Percentiles rank a stretch among this genome's conserved stretches.
Conservation (phyloP, 2,797 vertebrate species). For the Thripadectes ignobilis region DNA sequence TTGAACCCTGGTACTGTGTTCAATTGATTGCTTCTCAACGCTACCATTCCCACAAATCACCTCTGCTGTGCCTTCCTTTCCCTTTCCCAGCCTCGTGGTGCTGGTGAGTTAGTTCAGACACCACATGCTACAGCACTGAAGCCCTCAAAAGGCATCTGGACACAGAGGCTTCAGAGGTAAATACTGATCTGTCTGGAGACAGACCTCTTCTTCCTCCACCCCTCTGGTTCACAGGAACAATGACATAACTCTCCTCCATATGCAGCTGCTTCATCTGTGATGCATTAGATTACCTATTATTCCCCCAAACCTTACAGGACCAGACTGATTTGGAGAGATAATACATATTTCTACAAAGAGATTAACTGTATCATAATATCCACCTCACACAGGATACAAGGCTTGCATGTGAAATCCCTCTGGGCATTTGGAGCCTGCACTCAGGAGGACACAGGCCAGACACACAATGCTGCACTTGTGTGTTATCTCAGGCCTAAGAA, state of each 20-base stretch:
- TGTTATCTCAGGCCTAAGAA: neutral
- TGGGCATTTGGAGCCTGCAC: neutral
- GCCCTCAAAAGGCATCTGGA: neutral
- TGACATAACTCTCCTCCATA: neutral
- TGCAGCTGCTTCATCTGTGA: constrained; percentile 13
- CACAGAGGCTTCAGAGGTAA: neutral
- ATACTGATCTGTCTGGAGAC: neutral
- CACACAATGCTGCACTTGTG: neutral
- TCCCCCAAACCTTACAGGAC: neutral
- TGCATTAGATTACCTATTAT: neutral
- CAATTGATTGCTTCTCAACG: neutral
- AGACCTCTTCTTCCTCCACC: neutral
- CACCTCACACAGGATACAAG: neutral
- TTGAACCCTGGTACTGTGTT: neutral
- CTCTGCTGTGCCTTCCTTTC: neutral
- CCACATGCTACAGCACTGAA: neutral
- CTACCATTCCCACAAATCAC: neutral
- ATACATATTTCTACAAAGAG: neutral
- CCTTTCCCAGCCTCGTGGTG: neutral
- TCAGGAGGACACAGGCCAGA: neutral
- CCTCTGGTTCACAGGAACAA: neutral
- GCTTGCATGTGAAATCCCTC: neutral
- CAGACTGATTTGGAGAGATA: neutral
- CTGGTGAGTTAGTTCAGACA: neutral
- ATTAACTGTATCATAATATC: neutral